Evolutionary conservation across 2,888 invertebrate genomes (phyloP), one percentile per base, ranked within the genome.

Genomic region (Myathropa florea): DNA sequence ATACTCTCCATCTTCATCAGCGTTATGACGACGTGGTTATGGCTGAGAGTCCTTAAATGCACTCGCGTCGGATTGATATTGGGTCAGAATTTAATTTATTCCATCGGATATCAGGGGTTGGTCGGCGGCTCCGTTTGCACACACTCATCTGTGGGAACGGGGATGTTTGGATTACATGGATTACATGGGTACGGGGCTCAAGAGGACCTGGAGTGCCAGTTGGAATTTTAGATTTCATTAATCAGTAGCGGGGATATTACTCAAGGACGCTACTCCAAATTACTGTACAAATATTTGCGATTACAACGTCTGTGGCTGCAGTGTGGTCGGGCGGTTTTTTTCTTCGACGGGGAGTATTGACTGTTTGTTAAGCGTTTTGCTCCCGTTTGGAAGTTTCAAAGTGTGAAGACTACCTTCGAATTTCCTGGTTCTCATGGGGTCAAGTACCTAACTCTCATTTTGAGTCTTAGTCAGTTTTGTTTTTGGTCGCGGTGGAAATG

Each of bases 51-150:
- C 73, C 67, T 76, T 61, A 73, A 79, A 64, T 70, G 79, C 79
- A 76, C 39, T 70, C 57, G 60, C 33, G 23, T 57, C 55, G 84
- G 57, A 67, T 67, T 80, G 65, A 71, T 84, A 76, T 80, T 84
- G 84, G 80, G 80, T 84, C 80, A 63, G 61, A 76, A 76, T 72
- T 80, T 75, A 72, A 84, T 84, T 84, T 76, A 80, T 80, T 80
- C 80, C 71, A 80, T 75, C 55, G 4, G 65, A 55, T 71, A 55
- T 26, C 18, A 7, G n/a, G 18, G 18, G 33, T 30, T 83, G 79
- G 68, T 59, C 28, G 68, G 68, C 36, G 53, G 73, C 55, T 68
- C 53, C 23, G 28, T 46, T 60, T 46, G 7, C 46, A 0, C 18
- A 46, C 46, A 18, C 46, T 18, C 18, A 4, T 3, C 2, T 0